Evolutionary conservation across 1,140 invertebrate genomes (phyloP).

Genomic region (Argopecten irradians): DNA sequence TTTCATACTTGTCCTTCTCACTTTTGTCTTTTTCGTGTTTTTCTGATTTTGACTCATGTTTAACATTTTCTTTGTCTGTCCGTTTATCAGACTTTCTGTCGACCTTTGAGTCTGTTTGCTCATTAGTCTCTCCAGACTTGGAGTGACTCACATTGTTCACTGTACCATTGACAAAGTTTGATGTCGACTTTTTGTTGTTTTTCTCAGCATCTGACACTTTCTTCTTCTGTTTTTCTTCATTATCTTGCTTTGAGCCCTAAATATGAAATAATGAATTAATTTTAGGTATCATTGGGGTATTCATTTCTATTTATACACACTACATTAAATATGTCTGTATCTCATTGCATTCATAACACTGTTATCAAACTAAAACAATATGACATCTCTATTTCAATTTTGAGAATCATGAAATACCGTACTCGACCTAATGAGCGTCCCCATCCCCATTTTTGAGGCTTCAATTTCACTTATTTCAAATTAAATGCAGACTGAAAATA

Average conservation of each 20-base stretch:
- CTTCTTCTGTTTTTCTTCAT: conserved; percentile 41
- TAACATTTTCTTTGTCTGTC: conserved; percentile 43
- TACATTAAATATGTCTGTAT: too few relatives aligned
- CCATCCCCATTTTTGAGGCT: too few relatives aligned
- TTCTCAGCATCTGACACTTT: conserved; percentile 42
- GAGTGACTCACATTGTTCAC: conserved; percentile 43
- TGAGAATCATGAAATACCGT: too few relatives aligned
- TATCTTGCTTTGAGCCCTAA: conserved; percentile 40
- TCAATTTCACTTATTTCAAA: too few relatives aligned
- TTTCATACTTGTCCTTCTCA: conserved; percentile 37
- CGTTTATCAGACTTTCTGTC: conserved; percentile 55
- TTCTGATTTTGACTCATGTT: conserved; percentile 28
- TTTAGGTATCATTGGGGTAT: too few relatives aligned
- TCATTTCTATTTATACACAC: too few relatives aligned
- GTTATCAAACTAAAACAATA: too few relatives aligned
- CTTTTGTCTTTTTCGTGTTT: conserved; percentile 38
- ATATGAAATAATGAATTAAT: too few relatives aligned
- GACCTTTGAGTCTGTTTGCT: conserved; percentile 37
- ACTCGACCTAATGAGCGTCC: too few relatives aligned
- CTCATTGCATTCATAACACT: too few relatives aligned
- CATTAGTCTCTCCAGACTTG: conserved; percentile 19
- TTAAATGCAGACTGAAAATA: too few relatives aligned
- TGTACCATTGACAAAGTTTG: conserved; percentile 39
- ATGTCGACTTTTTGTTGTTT: conserved; percentile 37
- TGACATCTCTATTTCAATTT: too few relatives aligned